Conservation (phyloP, 2,113 vertebrate species). For the Heterotis niloticus region DNA sequence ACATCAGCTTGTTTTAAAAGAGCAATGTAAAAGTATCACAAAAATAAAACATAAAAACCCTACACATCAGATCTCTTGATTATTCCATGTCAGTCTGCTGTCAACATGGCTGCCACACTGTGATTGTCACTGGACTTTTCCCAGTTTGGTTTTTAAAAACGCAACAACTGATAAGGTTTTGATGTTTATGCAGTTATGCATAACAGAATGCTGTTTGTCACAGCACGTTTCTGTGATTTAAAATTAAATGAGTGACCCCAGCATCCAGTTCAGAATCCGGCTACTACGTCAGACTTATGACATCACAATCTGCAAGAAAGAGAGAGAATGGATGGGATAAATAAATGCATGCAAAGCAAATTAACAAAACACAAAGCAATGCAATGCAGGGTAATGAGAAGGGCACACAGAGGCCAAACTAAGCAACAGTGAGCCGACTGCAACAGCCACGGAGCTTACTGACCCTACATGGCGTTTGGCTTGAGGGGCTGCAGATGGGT, state of each 20-base stretch:
- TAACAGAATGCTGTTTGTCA: slow-evolving; percentile 58
- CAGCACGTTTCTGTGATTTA: slow-evolving; percentile 59
- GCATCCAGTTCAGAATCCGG: slow-evolving; percentile 83
- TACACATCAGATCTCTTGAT: slow-evolving; percentile 44
- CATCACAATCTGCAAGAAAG: slow-evolving; percentile 92
- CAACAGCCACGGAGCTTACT: slow-evolving; percentile 21
- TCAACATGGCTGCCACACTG: slow-evolving; percentile 63
- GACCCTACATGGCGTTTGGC: not conserved
- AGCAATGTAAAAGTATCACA: slow-evolving; percentile 22
- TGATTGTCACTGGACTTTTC: slow-evolving; percentile 42
- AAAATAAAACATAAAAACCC: slow-evolving; percentile 49
- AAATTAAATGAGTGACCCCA: slow-evolving; percentile 74
- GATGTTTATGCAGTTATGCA: slow-evolving; percentile 54
- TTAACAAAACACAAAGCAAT: slow-evolving; percentile 54
- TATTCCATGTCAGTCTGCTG: slow-evolving; percentile 41
- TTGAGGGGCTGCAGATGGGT: not conserved
- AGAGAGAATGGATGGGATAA: slow-evolving; percentile 71
- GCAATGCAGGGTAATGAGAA: slow-evolving; percentile 38
- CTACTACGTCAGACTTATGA: slow-evolving; percentile 86
- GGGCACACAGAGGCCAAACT: slow-evolving; percentile 8
- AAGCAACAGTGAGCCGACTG: not conserved
- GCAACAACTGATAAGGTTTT: slow-evolving; percentile 51
- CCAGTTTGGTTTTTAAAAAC: slow-evolving; percentile 49
- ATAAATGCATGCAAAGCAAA: slow-evolving; percentile 65
- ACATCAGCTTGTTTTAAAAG: slow-evolving; percentile 24